Base-by-base conservation (phyloP, 2,888 invertebrate species). In the Cryptosula pallasiana region DNA sequence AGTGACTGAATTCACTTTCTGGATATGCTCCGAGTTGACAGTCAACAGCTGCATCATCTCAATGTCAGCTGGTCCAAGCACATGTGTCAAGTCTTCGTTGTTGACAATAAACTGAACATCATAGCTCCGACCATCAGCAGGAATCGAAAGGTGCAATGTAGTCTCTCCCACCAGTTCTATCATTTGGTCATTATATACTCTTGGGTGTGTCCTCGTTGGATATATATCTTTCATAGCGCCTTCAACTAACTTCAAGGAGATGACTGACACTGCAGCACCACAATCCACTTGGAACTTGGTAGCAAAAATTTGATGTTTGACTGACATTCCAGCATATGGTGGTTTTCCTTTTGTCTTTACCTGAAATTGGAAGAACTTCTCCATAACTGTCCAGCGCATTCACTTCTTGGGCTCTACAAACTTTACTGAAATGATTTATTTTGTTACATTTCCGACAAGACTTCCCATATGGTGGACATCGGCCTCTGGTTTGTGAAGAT, bases 251-350 rank as follows among this genome's bases (percentile, higher is more conserved):
- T 23, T 9, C 23, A n/a, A 35, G 20, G 73, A 72, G 3, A 73
- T 25, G 20, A 58, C 34, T 27, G 73, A 73, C 29, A 73, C 72
- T 34, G 71, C 73, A n/a, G 72, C 72, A 13, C 73, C 72, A 73
- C 57, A 73, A 45, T 73, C 73, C 13, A 73, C 58, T 29, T 73
- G 72, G 3, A 73, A 34, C 54, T 73, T 73, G 29, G 72, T 35
- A n/a, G 5, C 20, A 57, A 35, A 32, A 20, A 13, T 5, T 71
- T 35, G 70, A 45, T 5, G 9, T 20, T 20, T 20, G 5, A 45
- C 20, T 20, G 5, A 13, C 45, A 45, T 45, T 13, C 9, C 45
- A 45, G 45, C 45, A 45, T 45, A 45, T 45, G 20, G 45, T 45
- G 45, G 45, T 45, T 20, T 45, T 13, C 45, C 45, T 13, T 45